Evolutionary conservation across 1,140 invertebrate genomes (phyloP).

Genomic region (Lepidurus apus): DNA sequence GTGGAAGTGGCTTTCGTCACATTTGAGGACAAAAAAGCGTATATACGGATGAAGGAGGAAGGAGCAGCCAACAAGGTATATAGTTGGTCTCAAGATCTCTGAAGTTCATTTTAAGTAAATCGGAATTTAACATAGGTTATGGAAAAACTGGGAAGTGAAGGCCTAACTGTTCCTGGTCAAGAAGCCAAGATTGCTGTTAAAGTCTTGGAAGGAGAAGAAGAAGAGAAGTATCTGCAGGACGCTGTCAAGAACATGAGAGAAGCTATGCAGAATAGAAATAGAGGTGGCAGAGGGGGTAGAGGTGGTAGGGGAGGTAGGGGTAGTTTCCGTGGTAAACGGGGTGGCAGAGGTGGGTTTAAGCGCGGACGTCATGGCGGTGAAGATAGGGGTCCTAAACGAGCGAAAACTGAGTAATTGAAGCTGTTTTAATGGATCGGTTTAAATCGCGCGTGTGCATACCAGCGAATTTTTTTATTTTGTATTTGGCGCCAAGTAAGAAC

Average conservation of each 20-base stretch:
- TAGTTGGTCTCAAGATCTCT: background rate
- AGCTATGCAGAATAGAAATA: slow-evolving; percentile 21
- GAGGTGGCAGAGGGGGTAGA: slow-evolving; percentile 6
- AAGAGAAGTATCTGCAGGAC: slow-evolving; percentile 30
- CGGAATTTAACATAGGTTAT: slow-evolving; percentile 24
- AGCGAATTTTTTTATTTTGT: slow-evolving; percentile 27
- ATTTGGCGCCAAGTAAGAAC: background rate
- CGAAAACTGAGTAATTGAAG: background rate
- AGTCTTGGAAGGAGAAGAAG: slow-evolving; percentile 32
- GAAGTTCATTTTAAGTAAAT: background rate
- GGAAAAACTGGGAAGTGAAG: slow-evolving; percentile 24
- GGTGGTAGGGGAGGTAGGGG: slow-evolving; percentile 30
- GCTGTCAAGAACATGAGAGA: slow-evolving; percentile 30
- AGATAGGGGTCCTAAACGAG: background rate
- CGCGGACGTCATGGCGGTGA: background rate
- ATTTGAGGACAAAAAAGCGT: slow-evolving; percentile 3
- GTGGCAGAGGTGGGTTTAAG: slow-evolving; percentile 29
- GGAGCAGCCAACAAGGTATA: background rate
- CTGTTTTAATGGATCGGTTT: background rate
- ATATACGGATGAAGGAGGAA: background rate
- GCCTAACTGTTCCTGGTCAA: slow-evolving; percentile 5
- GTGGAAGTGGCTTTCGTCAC: background rate
- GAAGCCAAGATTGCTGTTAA: slow-evolving; percentile 19
- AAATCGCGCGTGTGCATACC: slow-evolving; percentile 1
- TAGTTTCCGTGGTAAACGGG: slow-evolving; percentile 29